Evolutionary conservation across 2,113 vertebrate genomes (phyloP), one percentile per base, ranked within the genome.

Genomic region (Callorhinus ursinus): DNA sequence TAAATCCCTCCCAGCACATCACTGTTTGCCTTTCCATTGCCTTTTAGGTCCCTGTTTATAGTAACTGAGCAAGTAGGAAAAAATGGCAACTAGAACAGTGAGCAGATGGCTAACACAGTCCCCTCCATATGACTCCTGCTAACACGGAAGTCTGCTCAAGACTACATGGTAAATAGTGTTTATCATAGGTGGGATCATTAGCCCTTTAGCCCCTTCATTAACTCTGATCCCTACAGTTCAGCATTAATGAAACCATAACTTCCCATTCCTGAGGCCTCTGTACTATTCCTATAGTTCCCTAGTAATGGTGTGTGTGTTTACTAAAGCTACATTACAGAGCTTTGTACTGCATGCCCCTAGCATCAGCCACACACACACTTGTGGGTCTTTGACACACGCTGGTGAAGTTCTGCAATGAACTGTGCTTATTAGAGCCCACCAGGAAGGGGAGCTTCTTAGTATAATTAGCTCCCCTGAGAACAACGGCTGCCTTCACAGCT

Each of bases 391-490:
- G 96, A 98, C 96, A 97, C 85, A 72, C 88, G 90, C 95, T 97
- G 92, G 90, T 74, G 92, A 97, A 93, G 93, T 84, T 97, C 96
- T 92, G 91, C 96, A 90, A 97, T 95, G 97, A 98, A 98, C 97
- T 96, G 95, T 97, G 98, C 97, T 98, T 98, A 98, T 98, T 98
- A 97, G 87, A 97, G 93, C 98, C 98, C 97, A 98, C 97, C 95
- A 97, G 97, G 98, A 98, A 97, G 67, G 92, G 13, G 13, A 91
- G 89, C 95, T 98, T 98, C 97, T 96, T 95, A 96, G 95, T 81
- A 93, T 98, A 98, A 98, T 98, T 97, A 98, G 98, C 89, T 98
- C 98, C 98, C 98, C 65, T 93, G 98, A 98, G 98, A 96, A 97
- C 93, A 96, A 93, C 92, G 95, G 95, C 95, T 97, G 90, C 55